These are phyloP conservation scores for Theocolax elegans DNA, from an alignment of 1,140 invertebrate species.

Conservation along the genomic window DNA sequence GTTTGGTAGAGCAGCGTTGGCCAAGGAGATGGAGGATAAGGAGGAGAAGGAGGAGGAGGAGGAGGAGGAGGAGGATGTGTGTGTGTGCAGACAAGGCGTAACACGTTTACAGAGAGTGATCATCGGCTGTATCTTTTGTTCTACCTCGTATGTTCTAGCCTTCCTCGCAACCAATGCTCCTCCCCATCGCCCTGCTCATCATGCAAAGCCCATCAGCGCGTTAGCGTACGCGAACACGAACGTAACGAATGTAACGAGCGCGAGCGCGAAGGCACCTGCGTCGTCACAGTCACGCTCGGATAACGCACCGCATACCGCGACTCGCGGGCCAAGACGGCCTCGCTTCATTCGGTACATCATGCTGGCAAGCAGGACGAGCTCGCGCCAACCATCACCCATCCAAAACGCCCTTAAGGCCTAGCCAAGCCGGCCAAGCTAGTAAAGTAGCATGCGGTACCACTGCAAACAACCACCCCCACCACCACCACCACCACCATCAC, in stretches of 20 bases:
- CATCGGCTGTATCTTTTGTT: too few species aligned
- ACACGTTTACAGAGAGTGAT: too few species aligned
- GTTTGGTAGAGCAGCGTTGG: too few species aligned
- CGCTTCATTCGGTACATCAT: constrained; percentile 20
- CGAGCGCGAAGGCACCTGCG: constrained; percentile 18
- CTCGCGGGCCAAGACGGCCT: background rate
- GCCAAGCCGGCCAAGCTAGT: constrained; percentile 64
- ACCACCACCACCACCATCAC: constrained; percentile 4
- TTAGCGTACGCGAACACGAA: constrained; percentile 24
- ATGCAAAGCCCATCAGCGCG: constrained; percentile 27
- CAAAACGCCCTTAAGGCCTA: constrained; percentile 57
- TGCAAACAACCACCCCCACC: constrained; percentile 27
- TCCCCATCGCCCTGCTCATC: constrained; percentile 62
- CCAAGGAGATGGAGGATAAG: background rate
- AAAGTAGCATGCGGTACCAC: constrained; percentile 65
- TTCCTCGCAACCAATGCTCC: constrained; percentile 67
- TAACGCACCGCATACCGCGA: constrained; percentile 21
- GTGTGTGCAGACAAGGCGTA: too few species aligned
- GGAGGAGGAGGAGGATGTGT: too few species aligned
- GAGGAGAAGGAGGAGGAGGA: background rate
- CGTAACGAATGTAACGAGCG: background rate
- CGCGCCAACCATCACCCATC: constrained; percentile 52
- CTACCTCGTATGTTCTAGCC: constrained; percentile 64
- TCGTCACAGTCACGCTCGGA: too few species aligned
- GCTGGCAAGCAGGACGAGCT: constrained; percentile 27